Percentiles rank a stretch among this genome's conserved stretches.
Evolutionary conservation across 2,888 invertebrate genomes (phyloP).

Genomic region (Plutella xylostella): DNA sequence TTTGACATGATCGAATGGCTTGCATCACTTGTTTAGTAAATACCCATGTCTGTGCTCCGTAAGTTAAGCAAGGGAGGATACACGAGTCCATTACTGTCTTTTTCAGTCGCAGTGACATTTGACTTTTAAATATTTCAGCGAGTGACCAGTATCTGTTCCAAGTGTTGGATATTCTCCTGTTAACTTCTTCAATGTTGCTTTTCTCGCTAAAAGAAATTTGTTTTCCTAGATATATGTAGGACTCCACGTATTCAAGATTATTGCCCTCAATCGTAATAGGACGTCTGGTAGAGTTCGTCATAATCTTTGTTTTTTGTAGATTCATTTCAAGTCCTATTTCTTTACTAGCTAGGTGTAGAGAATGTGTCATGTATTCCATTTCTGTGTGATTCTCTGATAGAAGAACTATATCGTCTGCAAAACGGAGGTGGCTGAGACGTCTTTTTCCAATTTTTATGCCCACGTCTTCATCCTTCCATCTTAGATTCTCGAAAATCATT

Average conservation of each 20-base stretch:
- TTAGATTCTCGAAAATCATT: background rate
- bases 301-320: background rate
- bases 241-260: background rate
- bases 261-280: background rate
- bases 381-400: background rate
- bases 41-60: background rate
- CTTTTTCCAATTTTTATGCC: background rate
- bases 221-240: background rate
- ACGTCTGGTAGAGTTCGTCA: background rate
- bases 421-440: background rate
- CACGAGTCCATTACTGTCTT: background rate
- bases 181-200: background rate
- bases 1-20: background rate
- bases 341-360: background rate
- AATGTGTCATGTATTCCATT: background rate
- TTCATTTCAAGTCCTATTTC: background rate
- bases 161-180: background rate
- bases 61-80: background rate
- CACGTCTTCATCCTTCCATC: conserved; percentile 1
- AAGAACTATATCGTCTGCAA: conserved; percentile 5
- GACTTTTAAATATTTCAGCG: background rate
- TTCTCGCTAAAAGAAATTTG: background rate
- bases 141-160: background rate
- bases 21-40: background rate
- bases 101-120: background rate